Evolutionary conservation across 2,113 vertebrate species (phyloP), one percentile per base, ranked within the genome.

Genomic region (Salvelinus fontinalis): DNA sequence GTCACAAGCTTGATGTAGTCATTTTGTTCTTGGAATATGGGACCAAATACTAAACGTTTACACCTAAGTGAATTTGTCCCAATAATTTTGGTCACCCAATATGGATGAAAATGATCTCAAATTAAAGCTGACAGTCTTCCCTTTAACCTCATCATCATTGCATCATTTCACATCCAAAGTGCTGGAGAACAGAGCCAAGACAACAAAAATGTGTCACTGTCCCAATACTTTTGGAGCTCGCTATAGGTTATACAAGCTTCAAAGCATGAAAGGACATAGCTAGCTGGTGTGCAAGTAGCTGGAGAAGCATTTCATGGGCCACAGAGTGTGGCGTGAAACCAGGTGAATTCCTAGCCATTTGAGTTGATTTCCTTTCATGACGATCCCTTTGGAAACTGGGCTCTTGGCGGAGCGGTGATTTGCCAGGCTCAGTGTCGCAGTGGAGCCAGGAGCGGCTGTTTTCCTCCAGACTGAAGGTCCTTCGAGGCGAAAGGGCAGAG

Each of bases 401-500:
- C 66, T 8, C 24, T 13, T 62, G 48, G 44, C 62, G 48, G 67
- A 16, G 67, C 6, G 29, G 24, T n/a, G 60, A n/a, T 22, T 51
- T 78, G 67, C 73, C 76, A 80, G 71, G 60, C 31, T 84, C 39
- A 44, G 29, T 81, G 51, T 39, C 39, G 14, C 24, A 20, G 39
- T 62, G 18, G 18, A 62, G 59, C 59, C n/a, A 62, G 59, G 2
- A 51, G n/a, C 67, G 31, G 57, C 20, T 8, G 44, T 71, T 83
- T 82, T 68, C 57, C 49, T 71, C 31, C 24, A 24, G 48, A 85
- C 75, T 73, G 1, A 80, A 88, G 85, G 79, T 87, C 79, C 27
- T 87, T 75, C 84, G 75, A 83, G 83, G 82, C 86, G 82, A 86
- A 74, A 76, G 76, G 67, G 69, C 59, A 76, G 48, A 79, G 76